Conservation (phyloP, 1,140 invertebrate species). For the Nomia melanderi region DNA sequence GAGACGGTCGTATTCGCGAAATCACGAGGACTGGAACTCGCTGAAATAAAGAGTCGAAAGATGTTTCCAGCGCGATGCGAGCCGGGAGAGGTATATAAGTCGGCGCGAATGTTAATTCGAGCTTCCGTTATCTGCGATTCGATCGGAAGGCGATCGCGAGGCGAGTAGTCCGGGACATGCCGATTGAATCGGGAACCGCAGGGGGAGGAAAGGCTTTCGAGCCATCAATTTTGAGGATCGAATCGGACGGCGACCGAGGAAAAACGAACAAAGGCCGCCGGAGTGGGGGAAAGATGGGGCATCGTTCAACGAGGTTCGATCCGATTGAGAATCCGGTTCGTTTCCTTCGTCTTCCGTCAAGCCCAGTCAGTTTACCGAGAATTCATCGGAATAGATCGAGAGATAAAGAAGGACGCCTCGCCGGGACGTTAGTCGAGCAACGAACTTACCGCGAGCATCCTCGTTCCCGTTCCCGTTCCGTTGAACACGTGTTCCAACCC, state of each 20-base stretch:
- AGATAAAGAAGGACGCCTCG: conserved; percentile 34
- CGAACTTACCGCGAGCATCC: too few species aligned
- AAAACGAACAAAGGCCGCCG: conserved; percentile 9
- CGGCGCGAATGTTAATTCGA: not conserved
- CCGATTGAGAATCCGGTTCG: conserved; percentile 58
- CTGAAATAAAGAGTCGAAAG: too few species aligned
- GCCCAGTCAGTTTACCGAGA: conserved; percentile 54
- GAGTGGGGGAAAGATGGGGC: conserved; percentile 29
- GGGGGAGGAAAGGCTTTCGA: conserved; percentile 14
- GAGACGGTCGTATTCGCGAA: too few species aligned
- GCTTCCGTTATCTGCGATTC: not conserved
- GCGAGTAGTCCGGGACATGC: not conserved
- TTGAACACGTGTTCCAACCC: too few species aligned
- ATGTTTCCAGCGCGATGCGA: too few species aligned
- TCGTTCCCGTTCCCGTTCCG: too few species aligned
- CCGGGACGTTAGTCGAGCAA: too few species aligned
- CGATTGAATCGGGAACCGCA: conserved; percentile 18
- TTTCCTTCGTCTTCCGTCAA: conserved; percentile 51
- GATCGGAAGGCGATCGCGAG: not conserved
- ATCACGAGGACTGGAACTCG: too few species aligned
- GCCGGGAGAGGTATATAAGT: too few species aligned
- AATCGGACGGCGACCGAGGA: conserved; percentile 10
- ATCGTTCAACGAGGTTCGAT: conserved; percentile 54
- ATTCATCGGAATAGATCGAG: conserved; percentile 58
- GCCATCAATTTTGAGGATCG: conserved; percentile 48